Percentiles rank a stretch among this genome's conserved stretches.
phyloP scores from a whole-genome alignment of 2,888 invertebrate species.

The Mycalesis mineus region DNA sequence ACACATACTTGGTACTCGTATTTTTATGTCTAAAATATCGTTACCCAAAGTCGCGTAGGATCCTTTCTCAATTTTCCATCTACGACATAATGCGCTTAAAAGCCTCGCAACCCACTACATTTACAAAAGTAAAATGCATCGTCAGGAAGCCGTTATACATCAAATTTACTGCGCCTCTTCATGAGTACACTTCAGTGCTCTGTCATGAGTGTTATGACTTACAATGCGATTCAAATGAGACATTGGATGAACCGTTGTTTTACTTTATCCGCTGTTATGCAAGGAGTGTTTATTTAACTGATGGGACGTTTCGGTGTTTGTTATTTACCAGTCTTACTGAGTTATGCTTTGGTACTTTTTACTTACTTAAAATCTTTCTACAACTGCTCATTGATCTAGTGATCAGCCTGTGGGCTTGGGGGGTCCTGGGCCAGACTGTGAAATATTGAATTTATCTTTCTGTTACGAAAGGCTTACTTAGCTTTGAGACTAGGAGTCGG shows the following conservation, averaged over 20 bases:
- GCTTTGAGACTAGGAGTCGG: no score
- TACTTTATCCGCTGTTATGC: not conserved
- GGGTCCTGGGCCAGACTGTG: no score
- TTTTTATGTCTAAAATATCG: no score
- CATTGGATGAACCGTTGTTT: not conserved
- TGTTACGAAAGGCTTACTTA: no score
- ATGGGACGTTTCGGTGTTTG: not conserved
- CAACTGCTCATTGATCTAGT: no score
- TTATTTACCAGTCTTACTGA: not conserved
- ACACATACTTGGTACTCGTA: no score
- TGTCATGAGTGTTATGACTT: constrained; percentile 8
- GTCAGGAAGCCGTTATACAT: constrained; percentile 19
- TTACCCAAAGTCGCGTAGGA: not conserved
- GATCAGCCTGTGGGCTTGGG: no score
- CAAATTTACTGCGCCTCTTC: constrained; percentile 15
- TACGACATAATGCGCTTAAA: constrained; percentile 23
- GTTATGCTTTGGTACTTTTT: no score
- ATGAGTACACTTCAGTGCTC: constrained; percentile 35
- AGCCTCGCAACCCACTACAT: constrained; percentile 21
- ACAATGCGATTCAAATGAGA: constrained; percentile 30
- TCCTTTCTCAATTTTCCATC: constrained; percentile 13
- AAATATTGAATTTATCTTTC: no score
- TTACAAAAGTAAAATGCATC: constrained; percentile 20
- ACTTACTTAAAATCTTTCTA: no score
- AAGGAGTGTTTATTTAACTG: not conserved